These are phyloP conservation scores for Centropristis striata DNA, from an alignment of 2,113 vertebrate species.

Conservation along the genomic window DNA sequence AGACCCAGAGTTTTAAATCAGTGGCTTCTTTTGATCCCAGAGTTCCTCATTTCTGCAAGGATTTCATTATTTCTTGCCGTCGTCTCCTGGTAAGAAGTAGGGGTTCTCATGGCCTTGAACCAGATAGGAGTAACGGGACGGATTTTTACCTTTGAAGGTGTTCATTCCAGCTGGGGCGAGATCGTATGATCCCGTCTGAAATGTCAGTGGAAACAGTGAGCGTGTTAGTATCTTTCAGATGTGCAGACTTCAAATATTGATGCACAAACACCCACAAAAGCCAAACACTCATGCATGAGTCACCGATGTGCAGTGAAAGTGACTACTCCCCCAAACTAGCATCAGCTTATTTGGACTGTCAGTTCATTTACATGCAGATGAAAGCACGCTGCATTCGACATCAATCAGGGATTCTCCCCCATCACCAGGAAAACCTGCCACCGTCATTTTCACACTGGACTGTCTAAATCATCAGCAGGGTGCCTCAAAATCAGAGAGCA, in stretches of 20 bases:
- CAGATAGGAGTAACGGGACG: conserved; percentile 84
- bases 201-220: conserved; percentile 36
- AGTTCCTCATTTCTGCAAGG: not conserved
- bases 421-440: conserved; percentile 37
- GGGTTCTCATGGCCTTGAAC: conserved; percentile 88
- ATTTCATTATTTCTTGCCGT: conserved; percentile 53
- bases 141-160: conserved; percentile 83
- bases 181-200: conserved; percentile 83
- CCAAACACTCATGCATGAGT: not conserved
- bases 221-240: conserved; percentile 9
- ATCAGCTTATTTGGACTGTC: conserved; percentile 19
- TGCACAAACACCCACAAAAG: not conserved
- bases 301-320: not conserved
- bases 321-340: conserved; percentile 22
- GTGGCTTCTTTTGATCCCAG: conserved; percentile 20
- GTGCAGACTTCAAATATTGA: not conserved
- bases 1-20: conserved; percentile 18
- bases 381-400: conserved; percentile 15
- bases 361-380: conserved; percentile 8
- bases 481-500: conserved; percentile 53
- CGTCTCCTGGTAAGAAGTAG: conserved; percentile 81
- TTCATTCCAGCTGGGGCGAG: conserved; percentile 75
- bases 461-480: conserved; percentile 39
- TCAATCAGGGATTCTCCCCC: conserved; percentile 12
- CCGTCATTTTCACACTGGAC: conserved; percentile 1